phyloP scores from a whole-genome alignment of 2,888 invertebrate genomes.

The Diogma glabrata region DNA sequence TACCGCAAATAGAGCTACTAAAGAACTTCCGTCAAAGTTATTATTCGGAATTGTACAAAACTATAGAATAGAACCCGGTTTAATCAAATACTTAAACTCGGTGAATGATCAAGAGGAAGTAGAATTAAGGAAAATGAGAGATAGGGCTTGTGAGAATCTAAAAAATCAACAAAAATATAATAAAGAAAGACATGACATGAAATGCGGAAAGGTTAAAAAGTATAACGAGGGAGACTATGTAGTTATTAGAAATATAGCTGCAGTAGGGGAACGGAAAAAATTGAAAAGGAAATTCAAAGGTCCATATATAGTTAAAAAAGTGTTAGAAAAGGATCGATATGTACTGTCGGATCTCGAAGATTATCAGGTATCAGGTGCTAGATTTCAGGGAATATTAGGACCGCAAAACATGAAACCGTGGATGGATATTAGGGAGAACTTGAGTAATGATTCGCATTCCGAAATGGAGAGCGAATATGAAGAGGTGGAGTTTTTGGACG shows the following conservation, averaged over 20 bases:
- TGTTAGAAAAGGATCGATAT: background rate
- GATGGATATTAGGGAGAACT: background rate
- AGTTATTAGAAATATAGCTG: background rate
- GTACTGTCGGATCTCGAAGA: background rate
- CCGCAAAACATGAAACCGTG: background rate
- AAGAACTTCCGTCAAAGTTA: background rate
- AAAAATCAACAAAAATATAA: background rate
- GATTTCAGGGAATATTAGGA: background rate
- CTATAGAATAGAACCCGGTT: too few relatives aligned
- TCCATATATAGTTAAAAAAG: background rate
- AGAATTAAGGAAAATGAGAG: too few relatives aligned
- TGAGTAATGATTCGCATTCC: background rate
- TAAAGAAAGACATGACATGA: background rate
- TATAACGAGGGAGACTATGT: background rate
- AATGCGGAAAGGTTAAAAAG: background rate
- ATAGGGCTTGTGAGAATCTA: background rate
- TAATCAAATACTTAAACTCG: too few relatives aligned
- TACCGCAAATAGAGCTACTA: background rate
- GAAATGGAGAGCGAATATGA: background rate
- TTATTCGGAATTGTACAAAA: background rate
- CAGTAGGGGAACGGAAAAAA: background rate
- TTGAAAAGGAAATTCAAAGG: slow-evolving; percentile 1
- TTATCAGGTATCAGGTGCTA: background rate
- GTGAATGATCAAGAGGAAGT: too few relatives aligned
- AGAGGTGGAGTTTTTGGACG: background rate